Evolutionary conservation across 2,113 vertebrate genomes (phyloP).

Genomic region (Thunnus thynnus): DNA sequence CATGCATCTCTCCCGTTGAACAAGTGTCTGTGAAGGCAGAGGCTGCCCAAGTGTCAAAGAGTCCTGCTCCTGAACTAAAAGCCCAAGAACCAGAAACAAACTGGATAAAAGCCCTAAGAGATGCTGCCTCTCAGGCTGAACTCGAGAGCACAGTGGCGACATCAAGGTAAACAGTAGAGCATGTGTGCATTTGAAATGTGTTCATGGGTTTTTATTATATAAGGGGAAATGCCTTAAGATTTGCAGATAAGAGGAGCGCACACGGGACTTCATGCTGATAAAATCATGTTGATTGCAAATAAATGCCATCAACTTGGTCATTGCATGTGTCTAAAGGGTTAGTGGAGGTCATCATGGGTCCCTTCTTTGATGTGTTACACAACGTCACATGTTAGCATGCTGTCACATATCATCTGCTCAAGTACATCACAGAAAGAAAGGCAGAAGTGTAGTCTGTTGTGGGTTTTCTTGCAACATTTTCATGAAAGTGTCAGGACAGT

Average conservation of each 20-base stretch:
- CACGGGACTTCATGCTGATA: neutral
- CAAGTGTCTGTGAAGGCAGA: conserved; percentile 38
- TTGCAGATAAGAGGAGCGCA: conserved; percentile 7
- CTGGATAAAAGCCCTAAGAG: conserved; percentile 80
- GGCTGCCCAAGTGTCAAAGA: conserved; percentile 30
- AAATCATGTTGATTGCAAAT: neutral
- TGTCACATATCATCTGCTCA: conserved; percentile 46
- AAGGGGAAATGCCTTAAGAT: neutral
- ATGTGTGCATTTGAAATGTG: conserved; percentile 31
- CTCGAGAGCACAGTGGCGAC: conserved; percentile 57
- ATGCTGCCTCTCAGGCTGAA: conserved; percentile 75
- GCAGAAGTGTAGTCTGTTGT: neutral
- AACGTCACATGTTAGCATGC: conserved; percentile 24
- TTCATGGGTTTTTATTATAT: neutral
- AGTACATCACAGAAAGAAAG: conserved; percentile 18
- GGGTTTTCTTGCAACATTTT: neutral
- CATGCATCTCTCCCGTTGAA: conserved; percentile 13
- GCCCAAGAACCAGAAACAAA: conserved; percentile 58
- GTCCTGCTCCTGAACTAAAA: conserved; percentile 3
- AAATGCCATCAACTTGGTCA: neutral
- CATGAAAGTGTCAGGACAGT: neutral
- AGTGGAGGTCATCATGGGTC: neutral
- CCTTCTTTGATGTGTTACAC: conserved; percentile 16
- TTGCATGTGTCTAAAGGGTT: conserved; percentile 15
- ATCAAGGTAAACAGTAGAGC: conserved; percentile 78